Evolutionary conservation across 2,888 invertebrate species (phyloP), one percentile per base, ranked within the genome.

Genomic region (Melanchra persicariae): DNA sequence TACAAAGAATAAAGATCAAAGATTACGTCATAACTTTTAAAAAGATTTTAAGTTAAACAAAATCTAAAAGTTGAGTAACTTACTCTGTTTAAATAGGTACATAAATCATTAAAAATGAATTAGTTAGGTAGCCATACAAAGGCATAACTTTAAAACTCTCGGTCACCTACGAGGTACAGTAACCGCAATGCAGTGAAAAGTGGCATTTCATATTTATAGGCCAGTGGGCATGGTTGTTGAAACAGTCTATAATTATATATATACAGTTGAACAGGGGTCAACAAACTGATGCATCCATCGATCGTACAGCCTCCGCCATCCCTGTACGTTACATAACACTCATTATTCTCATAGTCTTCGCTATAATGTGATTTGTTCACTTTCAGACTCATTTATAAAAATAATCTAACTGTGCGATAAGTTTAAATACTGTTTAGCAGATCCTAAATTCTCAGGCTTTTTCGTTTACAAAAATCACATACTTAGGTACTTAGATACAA

Each of bases 221-320:
- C 79, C 85, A 90, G 80, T 74, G 66, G 85, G 83, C 63, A n/a
- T 78, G 84, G 83, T 80, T 80, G 85, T 70, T 63, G 79, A 66
- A 70, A 60, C 80, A 51, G 72, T 83, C 74, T 84, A 84, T 83
- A 77, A 83, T 73, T 84, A 84, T 84, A 79, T 83, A n/a, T 57
- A 68, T 83, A 58, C 73, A 70, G 71, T 77, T 75, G 74, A 60
- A 60, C 62, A 71, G 26, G 37, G 89, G 89, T 88, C 83, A 85
- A 86, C 64, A 89, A 88, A 87, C 89, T 64, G 81, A 85, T 92
- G 92, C 92, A 91, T 30, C 83, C 87, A 91, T 91, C 85, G 91
- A 92, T 88, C 87, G 71, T 64, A 19, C 83, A 79, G 79, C 70
- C 74, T 79, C 80, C 77, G 65, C 72, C 60, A 40, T 59, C 52